Percentiles rank a stretch among this genome's conserved stretches.
phyloP scores from a whole-genome alignment of 2,888 invertebrate genomes.

The Petrophora chlorosata region DNA sequence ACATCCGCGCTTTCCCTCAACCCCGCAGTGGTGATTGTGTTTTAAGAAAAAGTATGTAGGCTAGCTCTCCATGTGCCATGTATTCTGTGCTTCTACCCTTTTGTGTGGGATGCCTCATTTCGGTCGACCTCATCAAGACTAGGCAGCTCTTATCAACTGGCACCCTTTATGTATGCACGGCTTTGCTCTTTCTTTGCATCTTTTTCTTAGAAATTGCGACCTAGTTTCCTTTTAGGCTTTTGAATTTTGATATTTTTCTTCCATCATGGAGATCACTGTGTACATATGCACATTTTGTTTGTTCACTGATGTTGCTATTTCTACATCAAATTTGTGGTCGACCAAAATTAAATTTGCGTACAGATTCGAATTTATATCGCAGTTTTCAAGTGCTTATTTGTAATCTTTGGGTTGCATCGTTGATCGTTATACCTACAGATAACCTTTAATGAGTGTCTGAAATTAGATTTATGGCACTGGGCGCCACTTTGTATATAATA shows the following conservation, averaged over 20 bases:
- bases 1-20: no score
- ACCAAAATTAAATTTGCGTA: no score
- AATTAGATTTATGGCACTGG: no score
- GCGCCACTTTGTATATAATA: no score
- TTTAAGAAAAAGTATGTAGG: no score
- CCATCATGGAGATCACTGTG: not conserved
- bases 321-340: no score
- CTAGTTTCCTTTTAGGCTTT: slow-evolving; percentile 21
- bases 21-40: no score
- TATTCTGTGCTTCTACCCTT: not conserved
- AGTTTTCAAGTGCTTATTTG: no score
- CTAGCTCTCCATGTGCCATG: not conserved
- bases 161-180: slow-evolving; percentile 29
- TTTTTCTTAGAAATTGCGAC: slow-evolving; percentile 24
- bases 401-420: no score
- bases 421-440: no score
- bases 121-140: slow-evolving; percentile 44
- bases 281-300: not conserved
- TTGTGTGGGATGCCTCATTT: slow-evolving; percentile 44
- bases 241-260: not conserved
- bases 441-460: no score
- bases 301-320: not conserved
- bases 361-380: no score
- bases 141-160: slow-evolving; percentile 40
- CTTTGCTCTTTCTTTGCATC: slow-evolving; percentile 17